These are phyloP conservation scores for Marmota monax DNA, from an alignment of 2,113 vertebrate species.

Conservation along the genomic window DNA sequence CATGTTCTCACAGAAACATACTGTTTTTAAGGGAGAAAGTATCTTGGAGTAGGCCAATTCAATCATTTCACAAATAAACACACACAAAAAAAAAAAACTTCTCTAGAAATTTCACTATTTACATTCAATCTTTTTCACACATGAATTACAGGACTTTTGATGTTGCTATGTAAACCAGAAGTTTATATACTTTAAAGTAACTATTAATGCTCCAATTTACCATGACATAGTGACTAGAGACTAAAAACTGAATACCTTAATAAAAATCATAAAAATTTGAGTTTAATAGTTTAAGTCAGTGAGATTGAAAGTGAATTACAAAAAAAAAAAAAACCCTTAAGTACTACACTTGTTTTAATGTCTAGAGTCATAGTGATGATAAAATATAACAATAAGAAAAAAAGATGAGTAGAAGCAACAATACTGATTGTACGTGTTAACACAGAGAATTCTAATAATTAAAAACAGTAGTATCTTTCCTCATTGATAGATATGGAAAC, in stretches of 20 bases:
- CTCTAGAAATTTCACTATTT: neutral
- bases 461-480: neutral
- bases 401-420: neutral
- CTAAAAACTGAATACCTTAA: neutral
- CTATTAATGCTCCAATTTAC: neutral
- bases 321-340: neutral
- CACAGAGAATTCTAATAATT: neutral
- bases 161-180: neutral
- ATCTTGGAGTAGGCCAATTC: neutral
- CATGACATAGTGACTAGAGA: neutral
- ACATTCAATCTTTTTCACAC: conserved; percentile 3
- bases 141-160: neutral
- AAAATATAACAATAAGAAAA: neutral
- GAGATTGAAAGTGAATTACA: neutral
- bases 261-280: conserved; percentile 30
- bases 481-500: neutral
- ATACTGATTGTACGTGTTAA: neutral
- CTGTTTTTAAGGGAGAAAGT: conserved; percentile 23
- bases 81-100: neutral
- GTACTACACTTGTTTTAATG: neutral
- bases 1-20: neutral
- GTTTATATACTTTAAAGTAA: neutral
- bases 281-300: conserved; percentile 46
- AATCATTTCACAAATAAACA: neutral
- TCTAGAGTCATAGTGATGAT: neutral